These are phyloP conservation scores for Melospiza georgiana DNA, from an alignment of 2,113 vertebrate species.

Conservation along the genomic window DNA sequence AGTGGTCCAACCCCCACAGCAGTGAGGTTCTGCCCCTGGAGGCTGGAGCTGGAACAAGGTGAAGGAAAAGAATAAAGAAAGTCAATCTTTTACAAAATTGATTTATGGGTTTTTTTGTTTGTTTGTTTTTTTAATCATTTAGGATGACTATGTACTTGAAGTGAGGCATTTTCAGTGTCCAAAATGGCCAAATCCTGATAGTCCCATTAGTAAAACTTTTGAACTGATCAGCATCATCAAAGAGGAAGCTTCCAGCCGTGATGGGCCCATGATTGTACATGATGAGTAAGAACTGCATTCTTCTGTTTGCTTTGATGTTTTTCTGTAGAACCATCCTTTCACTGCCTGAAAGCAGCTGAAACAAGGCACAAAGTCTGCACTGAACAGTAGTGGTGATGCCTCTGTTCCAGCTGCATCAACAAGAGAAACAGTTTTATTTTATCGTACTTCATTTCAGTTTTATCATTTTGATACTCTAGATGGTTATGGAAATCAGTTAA, in stretches of 20 bases:
- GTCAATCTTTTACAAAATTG: not conserved
- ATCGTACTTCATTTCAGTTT: not conserved
- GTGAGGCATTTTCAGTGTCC: constrained; percentile 90
- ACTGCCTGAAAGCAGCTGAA: not conserved
- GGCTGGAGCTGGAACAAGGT: not conserved
- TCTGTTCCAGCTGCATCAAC: not conserved
- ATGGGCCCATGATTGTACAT: constrained; percentile 88
- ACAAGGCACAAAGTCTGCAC: not conserved
- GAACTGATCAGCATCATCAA: constrained; percentile 88
- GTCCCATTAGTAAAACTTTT: constrained; percentile 92
- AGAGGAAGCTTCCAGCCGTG: constrained; percentile 79
- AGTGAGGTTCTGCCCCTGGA: not conserved
- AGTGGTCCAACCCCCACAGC: not conserved
- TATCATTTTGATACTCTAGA: not conserved
- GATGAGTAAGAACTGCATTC: constrained; percentile 84
- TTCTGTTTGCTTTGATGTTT: not conserved
- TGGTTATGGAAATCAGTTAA: not conserved
- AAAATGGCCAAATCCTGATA: constrained; percentile 94
- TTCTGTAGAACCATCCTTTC: not conserved
- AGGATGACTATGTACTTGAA: constrained; percentile 95
- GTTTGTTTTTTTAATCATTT: not conserved
- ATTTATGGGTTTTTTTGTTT: not conserved
- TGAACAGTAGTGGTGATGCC: not conserved
- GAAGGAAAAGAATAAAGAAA: not conserved
- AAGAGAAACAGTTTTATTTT: not conserved